phyloP scores from a whole-genome alignment of 2,113 vertebrate species.

The Ochotona curzoniae region DNA sequence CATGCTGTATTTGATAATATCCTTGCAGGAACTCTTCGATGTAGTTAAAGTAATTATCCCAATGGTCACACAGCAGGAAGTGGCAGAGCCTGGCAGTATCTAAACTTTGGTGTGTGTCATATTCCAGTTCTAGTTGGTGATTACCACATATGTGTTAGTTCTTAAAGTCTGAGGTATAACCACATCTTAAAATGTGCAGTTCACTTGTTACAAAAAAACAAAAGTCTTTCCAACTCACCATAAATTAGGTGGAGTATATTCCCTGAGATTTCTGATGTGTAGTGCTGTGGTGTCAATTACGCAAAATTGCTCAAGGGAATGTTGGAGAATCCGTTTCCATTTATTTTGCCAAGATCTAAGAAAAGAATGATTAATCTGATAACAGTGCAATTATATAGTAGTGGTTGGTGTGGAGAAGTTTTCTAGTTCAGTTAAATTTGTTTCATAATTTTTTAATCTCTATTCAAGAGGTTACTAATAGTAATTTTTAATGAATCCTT shows the following conservation, averaged over 20 bases:
- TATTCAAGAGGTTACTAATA: neutral
- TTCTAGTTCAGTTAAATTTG: neutral
- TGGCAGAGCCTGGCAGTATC: neutral
- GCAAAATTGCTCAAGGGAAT: neutral
- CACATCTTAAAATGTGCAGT: neutral
- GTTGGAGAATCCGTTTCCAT: neutral
- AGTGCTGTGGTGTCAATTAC: neutral
- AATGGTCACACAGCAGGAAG: neutral
- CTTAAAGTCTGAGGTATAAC: neutral
- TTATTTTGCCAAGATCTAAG: neutral
- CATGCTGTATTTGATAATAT: neutral
- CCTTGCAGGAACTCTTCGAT: neutral
- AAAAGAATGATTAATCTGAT: neutral
- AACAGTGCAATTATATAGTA: neutral
- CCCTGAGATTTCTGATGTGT: neutral
- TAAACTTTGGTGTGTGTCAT: neutral
- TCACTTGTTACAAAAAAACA: neutral
- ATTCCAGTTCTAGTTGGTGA: neutral
- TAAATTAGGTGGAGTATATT: neutral
- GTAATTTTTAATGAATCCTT: conserved; percentile 6
- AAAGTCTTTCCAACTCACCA: neutral
- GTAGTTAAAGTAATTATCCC: neutral
- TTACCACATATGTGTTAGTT: no score
- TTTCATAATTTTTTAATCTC: conserved; percentile 32
- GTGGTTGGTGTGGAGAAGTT: neutral